A percentile compares a stretch with the other conserved stretches of the same genome.
These are phyloP conservation scores for Chionoecetes opilio DNA, from an alignment of 1,140 invertebrate genomes.

Conservation along the genomic window DNA sequence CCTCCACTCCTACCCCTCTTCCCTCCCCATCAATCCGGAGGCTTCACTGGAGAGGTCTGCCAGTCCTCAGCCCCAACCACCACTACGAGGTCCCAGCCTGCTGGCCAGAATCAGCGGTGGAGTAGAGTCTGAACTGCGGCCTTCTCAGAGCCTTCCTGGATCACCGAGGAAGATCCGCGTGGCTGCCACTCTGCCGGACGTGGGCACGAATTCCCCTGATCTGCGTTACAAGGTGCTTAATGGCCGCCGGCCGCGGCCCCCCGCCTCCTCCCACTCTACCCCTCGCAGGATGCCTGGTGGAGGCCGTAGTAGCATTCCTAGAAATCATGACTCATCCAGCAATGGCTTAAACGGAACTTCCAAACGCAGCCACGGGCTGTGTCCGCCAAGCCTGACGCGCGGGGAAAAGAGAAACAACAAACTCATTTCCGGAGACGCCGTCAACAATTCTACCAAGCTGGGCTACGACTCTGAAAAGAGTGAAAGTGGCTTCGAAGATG, in stretches of 20 bases:
- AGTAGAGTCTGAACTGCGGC: slow-evolving; percentile 68
- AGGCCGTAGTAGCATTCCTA: slow-evolving; percentile 55
- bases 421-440: slow-evolving; percentile 32
- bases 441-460: slow-evolving; percentile 37
- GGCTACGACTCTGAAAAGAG: slow-evolving; percentile 74
- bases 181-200: slow-evolving; percentile 78
- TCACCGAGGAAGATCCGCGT: slow-evolving; percentile 80
- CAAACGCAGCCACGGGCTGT: slow-evolving; percentile 46
- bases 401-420: slow-evolving; percentile 63
- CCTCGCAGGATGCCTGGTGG: slow-evolving; percentile 72
- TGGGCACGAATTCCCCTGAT: slow-evolving; percentile 80
- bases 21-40: slow-evolving; percentile 66
- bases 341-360: slow-evolving; percentile 55
- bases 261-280: slow-evolving; percentile 69
- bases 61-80: slow-evolving; percentile 50
- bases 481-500: slow-evolving; percentile 77
- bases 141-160: slow-evolving; percentile 79
- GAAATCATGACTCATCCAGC: slow-evolving; percentile 47
- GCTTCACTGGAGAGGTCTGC: slow-evolving; percentile 42
- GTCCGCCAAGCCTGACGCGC: slow-evolving; percentile 39
- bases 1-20: slow-evolving; percentile 80
- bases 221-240: slow-evolving; percentile 77
- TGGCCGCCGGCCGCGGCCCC: slow-evolving; percentile 55
- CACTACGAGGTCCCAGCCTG: slow-evolving; percentile 63
- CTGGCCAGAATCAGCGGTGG: slow-evolving; percentile 76